Base-by-base conservation (phyloP, 2,113 vertebrate genomes). In the Talpa occidentalis region DNA sequence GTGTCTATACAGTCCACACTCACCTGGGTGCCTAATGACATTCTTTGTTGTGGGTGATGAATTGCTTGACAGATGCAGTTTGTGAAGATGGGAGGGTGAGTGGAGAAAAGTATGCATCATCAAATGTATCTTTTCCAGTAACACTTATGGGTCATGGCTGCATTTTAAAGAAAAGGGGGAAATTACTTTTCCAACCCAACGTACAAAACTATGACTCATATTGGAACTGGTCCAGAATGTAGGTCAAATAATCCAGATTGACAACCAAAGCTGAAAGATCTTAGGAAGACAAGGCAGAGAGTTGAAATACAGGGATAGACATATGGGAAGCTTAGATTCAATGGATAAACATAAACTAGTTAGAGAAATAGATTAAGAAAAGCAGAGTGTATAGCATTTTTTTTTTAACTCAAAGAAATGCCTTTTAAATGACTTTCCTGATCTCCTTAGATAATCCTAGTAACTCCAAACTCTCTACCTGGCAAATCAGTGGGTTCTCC, bases 391-490 rank as follows among this genome's bases (percentile, higher is more conserved):
- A 30, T 60, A 70, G 84, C 16, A 73, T 40, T 49, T 81, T 74
- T 74, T 5, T 67, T 28, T 22, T 22, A 56, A 83, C 52, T 11
- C 54, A 40, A 90, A 88, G 79, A 47, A 84, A n/a, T 17, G 21
- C 24, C 24, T 64, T 88, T 91, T 93, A 94, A 80, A 66, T 72
- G 95, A 44, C 42, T 97, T 88, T 70, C 56, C 52, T 90, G 94
- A 93, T 93, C 87, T 95, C 97, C 93, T 96, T 91, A 97, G 97
- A 97, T 97, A 97, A 96, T 96, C 94, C 80, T 90, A 94, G 70
- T 95, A 97, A 96, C 95, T 82, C 86, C 97, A 95, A 97, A 83
- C 83, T 97, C 95, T 93, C 90, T 93, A 97, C 87, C 94, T 93
- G 96, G 88, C 62, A 94, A 93, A 79, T 59, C 74, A 88, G 73